Conservation (phyloP, 2,113 vertebrate genomes). For the Leptobrachium ailaonicum region DNA sequence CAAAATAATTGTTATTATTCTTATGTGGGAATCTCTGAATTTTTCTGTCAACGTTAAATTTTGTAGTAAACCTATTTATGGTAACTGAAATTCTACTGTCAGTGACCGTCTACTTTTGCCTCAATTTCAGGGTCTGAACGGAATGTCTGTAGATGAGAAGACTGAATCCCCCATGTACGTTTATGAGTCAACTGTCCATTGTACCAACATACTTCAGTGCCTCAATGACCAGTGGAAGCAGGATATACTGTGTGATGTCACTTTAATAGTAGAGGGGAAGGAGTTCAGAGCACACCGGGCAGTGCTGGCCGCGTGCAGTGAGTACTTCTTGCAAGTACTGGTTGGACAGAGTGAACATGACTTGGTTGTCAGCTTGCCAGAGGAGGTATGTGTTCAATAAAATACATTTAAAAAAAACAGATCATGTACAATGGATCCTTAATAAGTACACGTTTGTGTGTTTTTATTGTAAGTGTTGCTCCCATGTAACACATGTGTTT, state of each 20-base stretch:
- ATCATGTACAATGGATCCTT: no score
- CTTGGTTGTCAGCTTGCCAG: slow-evolving; percentile 91
- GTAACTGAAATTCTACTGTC: not conserved
- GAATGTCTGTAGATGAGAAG: slow-evolving; percentile 99
- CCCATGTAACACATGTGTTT: no score
- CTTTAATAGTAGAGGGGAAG: slow-evolving; percentile 92
- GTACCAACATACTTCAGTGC: slow-evolving; percentile 98
- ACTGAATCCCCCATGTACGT: slow-evolving; percentile 99
- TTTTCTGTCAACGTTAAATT: no score
- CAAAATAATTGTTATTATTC: no score
- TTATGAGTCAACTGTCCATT: slow-evolving; percentile 99
- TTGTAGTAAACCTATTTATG: no score
- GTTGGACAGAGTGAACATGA: slow-evolving; percentile 93
- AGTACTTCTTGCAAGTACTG: slow-evolving; percentile 95
- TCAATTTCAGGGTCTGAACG: slow-evolving; percentile 89
- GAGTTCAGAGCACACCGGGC: slow-evolving; percentile 97
- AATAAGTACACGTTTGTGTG: no score
- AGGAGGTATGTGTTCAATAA: slow-evolving; percentile 78
- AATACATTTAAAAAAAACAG: not conserved
- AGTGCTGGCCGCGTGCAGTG: slow-evolving; percentile 96
- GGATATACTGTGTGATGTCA: slow-evolving; percentile 99
- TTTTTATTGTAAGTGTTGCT: no score
- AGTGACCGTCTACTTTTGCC: slow-evolving; percentile 51
- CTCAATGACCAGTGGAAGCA: slow-evolving; percentile 98
- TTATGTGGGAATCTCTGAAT: no score